Conservation (phyloP, 2,888 invertebrate genomes). For the Brachylomia viminalis region DNA sequence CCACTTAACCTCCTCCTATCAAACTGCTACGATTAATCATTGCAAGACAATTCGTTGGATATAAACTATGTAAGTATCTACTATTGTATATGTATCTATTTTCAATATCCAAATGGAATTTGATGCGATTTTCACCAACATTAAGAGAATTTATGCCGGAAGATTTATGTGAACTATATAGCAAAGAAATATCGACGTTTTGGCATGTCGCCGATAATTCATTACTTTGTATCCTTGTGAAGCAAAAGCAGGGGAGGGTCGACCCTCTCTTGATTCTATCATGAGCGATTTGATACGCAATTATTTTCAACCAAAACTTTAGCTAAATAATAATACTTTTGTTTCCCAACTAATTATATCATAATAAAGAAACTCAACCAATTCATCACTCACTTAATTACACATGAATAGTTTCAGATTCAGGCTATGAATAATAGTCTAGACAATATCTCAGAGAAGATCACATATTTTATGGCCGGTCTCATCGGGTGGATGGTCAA, state of each 20-base stretch:
- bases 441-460: slow-evolving; percentile 57
- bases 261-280: too few relatives aligned
- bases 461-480: slow-evolving; percentile 58
- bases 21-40: slow-evolving; percentile 33
- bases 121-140: too few relatives aligned
- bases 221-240: too few relatives aligned
- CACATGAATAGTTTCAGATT: slow-evolving; percentile 37
- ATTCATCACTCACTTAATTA: slow-evolving; percentile 42
- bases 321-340: too few relatives aligned
- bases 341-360: slow-evolving; percentile 7
- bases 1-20: slow-evolving; percentile 23
- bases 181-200: too few relatives aligned
- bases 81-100: slow-evolving; percentile 1
- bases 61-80: neutral
- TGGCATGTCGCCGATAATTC: too few relatives aligned
- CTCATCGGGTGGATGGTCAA: slow-evolving; percentile 49
- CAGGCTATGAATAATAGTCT: slow-evolving; percentile 41
- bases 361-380: slow-evolving; percentile 2
- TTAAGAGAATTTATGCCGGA: too few relatives aligned
- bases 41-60: slow-evolving; percentile 19
- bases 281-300: too few relatives aligned
- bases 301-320: too few relatives aligned
- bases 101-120: too few relatives aligned
- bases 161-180: too few relatives aligned
- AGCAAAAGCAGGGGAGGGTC: too few relatives aligned